Percentiles rank a stretch among this genome's conserved stretches.
Conservation (phyloP, 2,888 invertebrate genomes). For the Drosophila neotestacea region DNA sequence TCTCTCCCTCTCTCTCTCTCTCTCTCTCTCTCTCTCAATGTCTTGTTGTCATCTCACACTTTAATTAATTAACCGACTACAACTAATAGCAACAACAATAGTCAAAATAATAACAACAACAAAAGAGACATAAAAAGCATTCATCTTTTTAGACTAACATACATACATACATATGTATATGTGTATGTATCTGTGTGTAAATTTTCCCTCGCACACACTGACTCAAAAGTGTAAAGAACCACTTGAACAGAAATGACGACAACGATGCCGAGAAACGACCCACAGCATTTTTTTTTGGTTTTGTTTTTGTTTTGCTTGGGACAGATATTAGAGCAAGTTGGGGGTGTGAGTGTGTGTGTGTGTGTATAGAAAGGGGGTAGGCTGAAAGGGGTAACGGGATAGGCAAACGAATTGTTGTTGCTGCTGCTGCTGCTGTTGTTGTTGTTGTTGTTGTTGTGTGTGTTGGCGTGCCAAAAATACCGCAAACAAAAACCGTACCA, state of each 20-base stretch:
- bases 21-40: constrained; percentile 30
- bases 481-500: constrained; percentile 49
- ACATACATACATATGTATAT: constrained; percentile 22
- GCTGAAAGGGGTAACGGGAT: background rate
- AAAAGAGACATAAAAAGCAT: constrained; percentile 22
- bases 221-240: constrained; percentile 42
- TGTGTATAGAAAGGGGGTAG: background rate
- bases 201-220: constrained; percentile 4
- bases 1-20: no score
- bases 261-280: constrained; percentile 42
- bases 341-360: background rate
- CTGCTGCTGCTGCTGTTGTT: no score
- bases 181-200: constrained; percentile 8
- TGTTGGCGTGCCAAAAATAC: constrained; percentile 64
- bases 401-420: constrained; percentile 1
- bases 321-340: background rate
- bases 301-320: background rate
- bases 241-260: constrained; percentile 59
- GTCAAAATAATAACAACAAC: constrained; percentile 21
- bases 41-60: constrained; percentile 55
- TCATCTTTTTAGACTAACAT: constrained; percentile 41
- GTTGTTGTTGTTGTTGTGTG: background rate
- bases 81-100: constrained; percentile 22
- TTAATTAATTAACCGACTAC: constrained; percentile 60
- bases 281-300: background rate